A percentile compares a stretch with the other conserved stretches of the same genome.
Conservation (phyloP, 1,140 invertebrate species). For the Aphelinus certus region DNA sequence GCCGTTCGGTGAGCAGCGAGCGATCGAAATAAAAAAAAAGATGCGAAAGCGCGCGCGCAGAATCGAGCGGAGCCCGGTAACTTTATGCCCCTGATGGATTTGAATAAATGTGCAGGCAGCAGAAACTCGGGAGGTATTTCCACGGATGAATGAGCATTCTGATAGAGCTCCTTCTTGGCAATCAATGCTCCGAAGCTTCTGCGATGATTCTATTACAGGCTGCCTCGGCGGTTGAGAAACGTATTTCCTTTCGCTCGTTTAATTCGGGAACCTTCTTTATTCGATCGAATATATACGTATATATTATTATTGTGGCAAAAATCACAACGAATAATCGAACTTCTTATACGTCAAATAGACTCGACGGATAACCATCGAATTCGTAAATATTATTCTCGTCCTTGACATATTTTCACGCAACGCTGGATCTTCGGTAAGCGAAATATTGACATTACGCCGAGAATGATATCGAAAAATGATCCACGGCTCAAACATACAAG, state of each 20-base stretch:
- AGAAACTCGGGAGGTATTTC: slow-evolving; percentile 26
- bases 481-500: too few species aligned
- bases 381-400: too few species aligned
- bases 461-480: too few species aligned
- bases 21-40: slow-evolving; percentile 11
- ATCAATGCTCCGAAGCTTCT: slow-evolving; percentile 18
- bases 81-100: slow-evolving; percentile 33
- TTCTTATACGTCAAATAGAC: not conserved
- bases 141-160: slow-evolving; percentile 24
- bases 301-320: not conserved
- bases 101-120: slow-evolving; percentile 33
- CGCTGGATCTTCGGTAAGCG: too few species aligned
- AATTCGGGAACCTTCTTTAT: not conserved
- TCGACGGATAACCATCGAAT: not conserved
- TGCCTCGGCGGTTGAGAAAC: not conserved
- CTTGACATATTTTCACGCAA: too few species aligned
- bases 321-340: not conserved
- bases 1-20: not conserved
- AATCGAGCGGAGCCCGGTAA: slow-evolving; percentile 26
- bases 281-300: not conserved
- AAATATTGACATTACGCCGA: too few species aligned
- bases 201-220: slow-evolving; percentile 16
- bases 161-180: slow-evolving; percentile 24
- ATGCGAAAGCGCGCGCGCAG: slow-evolving; percentile 11
- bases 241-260: not conserved